A percentile compares a stretch with the other conserved stretches of the same genome.
phyloP scores from a whole-genome alignment of 2,113 vertebrate species.

The Erythrocercus mccallii region DNA sequence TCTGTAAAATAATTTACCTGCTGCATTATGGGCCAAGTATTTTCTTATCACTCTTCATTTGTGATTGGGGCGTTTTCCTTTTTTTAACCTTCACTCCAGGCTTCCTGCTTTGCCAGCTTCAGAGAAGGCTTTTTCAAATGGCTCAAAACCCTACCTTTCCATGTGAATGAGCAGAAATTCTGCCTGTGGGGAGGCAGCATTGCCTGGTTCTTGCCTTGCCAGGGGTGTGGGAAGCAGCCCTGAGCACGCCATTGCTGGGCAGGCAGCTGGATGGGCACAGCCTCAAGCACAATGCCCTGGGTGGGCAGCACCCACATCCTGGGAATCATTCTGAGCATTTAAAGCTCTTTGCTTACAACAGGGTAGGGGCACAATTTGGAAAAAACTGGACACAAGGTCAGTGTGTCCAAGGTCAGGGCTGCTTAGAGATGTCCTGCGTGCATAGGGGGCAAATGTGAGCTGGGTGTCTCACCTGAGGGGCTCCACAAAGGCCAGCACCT shows the following conservation, averaged over 20 bases:
- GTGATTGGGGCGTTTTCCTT: not conserved
- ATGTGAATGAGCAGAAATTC: not conserved
- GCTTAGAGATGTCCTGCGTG: not conserved
- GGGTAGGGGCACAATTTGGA: not conserved
- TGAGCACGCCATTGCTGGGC: not conserved
- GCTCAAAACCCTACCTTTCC: conserved; percentile 8
- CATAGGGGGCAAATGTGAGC: not conserved
- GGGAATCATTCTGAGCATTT: not conserved
- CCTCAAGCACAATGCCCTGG: not conserved
- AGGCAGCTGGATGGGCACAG: not conserved
- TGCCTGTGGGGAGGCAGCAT: conserved; percentile 29
- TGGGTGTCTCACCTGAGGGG: not conserved
- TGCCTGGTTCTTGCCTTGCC: not conserved
- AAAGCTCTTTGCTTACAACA: not conserved
- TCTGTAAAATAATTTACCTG: conserved; percentile 40
- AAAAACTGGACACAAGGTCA: not conserved
- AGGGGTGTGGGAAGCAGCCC: conserved; percentile 8
- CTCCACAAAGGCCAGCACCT: not conserved
- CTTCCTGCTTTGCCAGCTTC: conserved; percentile 76
- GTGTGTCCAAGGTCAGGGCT: not conserved
- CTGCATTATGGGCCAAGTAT: conserved; percentile 27
- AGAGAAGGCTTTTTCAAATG: conserved; percentile 33
- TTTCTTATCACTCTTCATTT: conserved; percentile 22
- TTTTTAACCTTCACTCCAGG: conserved; percentile 62
- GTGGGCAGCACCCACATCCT: not conserved